phyloP scores from a whole-genome alignment of 2,888 invertebrate genomes.

The Boloria selene region DNA sequence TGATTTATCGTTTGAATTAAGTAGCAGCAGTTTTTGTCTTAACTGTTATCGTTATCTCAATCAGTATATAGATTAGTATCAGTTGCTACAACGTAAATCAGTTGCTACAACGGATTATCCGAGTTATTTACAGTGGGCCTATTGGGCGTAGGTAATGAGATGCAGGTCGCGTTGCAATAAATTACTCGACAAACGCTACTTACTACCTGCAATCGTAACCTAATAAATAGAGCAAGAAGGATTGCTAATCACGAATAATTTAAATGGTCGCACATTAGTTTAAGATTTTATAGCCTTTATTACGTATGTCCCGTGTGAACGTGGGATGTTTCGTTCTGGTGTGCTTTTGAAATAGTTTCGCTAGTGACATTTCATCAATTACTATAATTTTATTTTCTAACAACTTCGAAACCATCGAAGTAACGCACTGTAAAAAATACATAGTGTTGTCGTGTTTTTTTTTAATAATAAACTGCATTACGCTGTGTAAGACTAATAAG shows the following conservation, averaged over 20 bases:
- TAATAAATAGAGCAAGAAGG: constrained; percentile 18
- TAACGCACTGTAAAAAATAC: no score
- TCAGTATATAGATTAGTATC: constrained; percentile 12
- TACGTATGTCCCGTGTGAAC: not conserved
- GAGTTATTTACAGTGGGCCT: constrained; percentile 2
- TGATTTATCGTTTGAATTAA: not conserved
- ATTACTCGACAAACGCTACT: constrained; percentile 8
- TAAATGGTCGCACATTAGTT: constrained; percentile 17
- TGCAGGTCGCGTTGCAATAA: constrained; percentile 19
- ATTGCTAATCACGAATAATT: constrained; percentile 23
- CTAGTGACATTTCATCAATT: no score
- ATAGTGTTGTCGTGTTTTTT: no score
- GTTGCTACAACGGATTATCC: not conserved
- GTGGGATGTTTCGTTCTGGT: not conserved
- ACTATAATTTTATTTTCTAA: no score
- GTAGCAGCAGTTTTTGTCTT: constrained; percentile 9
- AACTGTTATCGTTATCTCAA: constrained; percentile 1
- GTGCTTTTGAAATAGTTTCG: not conserved
- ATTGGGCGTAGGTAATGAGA: constrained; percentile 14
- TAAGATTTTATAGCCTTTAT: constrained; percentile 7
- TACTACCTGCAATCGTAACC: constrained; percentile 1
- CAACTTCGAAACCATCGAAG: no score
- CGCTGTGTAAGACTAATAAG: no score
- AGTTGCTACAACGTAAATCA: not conserved
- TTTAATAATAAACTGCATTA: no score